A percentile compares a stretch with the other conserved stretches of the same genome.
phyloP scores from a whole-genome alignment of 2,113 vertebrate genomes.

The Macaca nemestrina region DNA sequence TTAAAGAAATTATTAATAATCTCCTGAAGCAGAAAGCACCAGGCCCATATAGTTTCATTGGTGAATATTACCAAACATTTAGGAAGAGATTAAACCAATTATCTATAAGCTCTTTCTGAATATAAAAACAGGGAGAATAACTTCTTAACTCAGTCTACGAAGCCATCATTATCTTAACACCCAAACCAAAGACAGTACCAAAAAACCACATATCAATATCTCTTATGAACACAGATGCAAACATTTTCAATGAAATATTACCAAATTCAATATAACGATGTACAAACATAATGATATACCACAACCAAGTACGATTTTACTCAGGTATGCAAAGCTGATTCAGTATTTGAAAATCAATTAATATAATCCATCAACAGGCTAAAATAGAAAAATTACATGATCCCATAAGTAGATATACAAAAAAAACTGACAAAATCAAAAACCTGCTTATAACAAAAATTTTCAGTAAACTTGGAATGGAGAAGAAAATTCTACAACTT shows the following conservation, averaged over 20 bases:
- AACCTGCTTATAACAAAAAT: neutral
- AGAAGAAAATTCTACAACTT: neutral
- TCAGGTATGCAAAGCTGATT: neutral
- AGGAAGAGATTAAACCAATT: neutral
- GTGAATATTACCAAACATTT: neutral
- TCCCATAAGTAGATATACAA: neutral
- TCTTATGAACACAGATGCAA: neutral
- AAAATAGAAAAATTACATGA: neutral
- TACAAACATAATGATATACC: neutral
- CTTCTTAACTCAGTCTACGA: neutral
- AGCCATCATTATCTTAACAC: neutral
- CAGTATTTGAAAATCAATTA: neutral
- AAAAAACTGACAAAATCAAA: neutral
- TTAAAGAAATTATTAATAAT: neutral
- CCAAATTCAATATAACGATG: neutral
- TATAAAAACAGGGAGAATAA: neutral
- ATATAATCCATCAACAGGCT: neutral
- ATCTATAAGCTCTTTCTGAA: neutral
- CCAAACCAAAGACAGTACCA: neutral
- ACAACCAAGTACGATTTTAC: neutral
- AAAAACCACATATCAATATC: neutral
- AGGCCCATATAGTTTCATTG: neutral
- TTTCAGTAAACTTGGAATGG: neutral
- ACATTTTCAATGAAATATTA: neutral
- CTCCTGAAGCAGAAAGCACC: neutral